Percentiles rank a stretch among this genome's conserved stretches.
These are phyloP conservation scores for human DNA, from an alignment of 2,113 vertebrate genomes.

Conservation along the genomic window DNA sequence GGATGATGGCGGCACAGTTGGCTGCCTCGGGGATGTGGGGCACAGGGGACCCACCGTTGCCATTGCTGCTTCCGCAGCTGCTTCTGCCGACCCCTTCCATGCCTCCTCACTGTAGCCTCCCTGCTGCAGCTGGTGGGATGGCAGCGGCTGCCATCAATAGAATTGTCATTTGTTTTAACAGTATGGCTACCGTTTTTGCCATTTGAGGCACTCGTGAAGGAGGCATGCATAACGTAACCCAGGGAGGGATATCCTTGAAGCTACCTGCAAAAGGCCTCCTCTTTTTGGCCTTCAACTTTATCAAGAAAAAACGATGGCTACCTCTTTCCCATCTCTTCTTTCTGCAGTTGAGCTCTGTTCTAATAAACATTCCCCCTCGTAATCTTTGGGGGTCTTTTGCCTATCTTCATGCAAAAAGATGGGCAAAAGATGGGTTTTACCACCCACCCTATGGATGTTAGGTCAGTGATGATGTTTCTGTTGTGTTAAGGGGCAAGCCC, in stretches of 20 bases:
- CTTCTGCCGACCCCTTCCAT: too few relatives aligned
- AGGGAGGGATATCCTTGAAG: background rate
- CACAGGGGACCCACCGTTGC: too few relatives aligned
- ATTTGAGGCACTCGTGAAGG: background rate
- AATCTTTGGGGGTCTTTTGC: background rate
- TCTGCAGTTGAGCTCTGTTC: background rate
- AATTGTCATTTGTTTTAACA: background rate
- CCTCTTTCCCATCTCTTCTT: background rate
- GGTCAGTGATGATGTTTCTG: background rate
- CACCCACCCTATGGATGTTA: background rate
- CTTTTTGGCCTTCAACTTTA: background rate
- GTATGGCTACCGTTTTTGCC: background rate
- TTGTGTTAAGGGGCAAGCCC: background rate
- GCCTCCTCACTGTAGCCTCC: too few relatives aligned
- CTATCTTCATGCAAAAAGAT: background rate
- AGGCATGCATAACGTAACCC: background rate
- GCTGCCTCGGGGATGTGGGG: too few relatives aligned
- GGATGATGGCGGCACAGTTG: too few relatives aligned
- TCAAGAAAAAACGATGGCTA: background rate
- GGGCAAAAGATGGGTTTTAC: background rate
- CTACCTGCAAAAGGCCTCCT: background rate
- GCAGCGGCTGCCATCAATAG: background rate
- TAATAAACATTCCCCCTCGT: background rate
- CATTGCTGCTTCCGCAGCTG: too few relatives aligned
- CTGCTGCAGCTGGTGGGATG: too few relatives aligned